Conservation (phyloP, 2,113 vertebrate species). For the Podocnemis expansa region DNA sequence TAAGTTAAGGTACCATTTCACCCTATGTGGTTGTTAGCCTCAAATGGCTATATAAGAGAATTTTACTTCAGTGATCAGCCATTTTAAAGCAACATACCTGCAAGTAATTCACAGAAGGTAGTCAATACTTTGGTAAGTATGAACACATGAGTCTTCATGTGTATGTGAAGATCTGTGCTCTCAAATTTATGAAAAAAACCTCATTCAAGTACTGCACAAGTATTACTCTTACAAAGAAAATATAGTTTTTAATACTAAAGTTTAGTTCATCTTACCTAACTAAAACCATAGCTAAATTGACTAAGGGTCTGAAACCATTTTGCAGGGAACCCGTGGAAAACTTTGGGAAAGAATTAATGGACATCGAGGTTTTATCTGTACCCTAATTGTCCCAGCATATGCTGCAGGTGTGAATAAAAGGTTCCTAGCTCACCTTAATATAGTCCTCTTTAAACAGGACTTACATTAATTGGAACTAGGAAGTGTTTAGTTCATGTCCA, state of each 20-base stretch:
- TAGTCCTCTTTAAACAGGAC: not conserved
- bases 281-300: not conserved
- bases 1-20: not conserved
- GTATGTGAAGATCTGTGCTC: no score
- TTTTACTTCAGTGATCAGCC: not conserved
- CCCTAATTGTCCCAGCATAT: not conserved
- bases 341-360: not conserved
- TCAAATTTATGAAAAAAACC: no score
- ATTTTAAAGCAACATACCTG: not conserved
- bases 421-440: not conserved
- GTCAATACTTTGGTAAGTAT: not conserved
- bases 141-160: not conserved
- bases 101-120: not conserved
- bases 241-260: not conserved
- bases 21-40: not conserved
- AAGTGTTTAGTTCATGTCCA: not conserved
- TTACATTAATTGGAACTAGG: not conserved
- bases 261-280: not conserved
- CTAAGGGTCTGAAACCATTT: not conserved
- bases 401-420: not conserved
- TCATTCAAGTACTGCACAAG: not conserved
- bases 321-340: not conserved
- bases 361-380: not conserved
- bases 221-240: not conserved
- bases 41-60: not conserved